phyloP scores from a whole-genome alignment of 1,140 invertebrate genomes.

The Drosophila kepulauana region DNA sequence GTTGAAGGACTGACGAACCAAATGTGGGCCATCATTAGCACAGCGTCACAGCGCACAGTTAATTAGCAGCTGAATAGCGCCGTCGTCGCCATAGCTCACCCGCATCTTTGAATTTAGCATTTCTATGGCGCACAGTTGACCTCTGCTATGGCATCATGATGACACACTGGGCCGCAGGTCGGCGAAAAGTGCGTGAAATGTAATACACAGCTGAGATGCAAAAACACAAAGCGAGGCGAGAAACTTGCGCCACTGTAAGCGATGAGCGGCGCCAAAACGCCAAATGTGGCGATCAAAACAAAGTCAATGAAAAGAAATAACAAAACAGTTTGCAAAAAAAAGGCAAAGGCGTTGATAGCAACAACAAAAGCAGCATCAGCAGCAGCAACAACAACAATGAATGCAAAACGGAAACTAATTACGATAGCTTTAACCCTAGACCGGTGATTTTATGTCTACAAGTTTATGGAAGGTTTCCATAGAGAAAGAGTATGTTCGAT shows the following conservation, averaged over 20 bases:
- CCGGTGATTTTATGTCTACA: no score
- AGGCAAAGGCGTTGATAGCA: slow-evolving; percentile 14
- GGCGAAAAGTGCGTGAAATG: not conserved
- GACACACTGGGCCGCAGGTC: slow-evolving; percentile 51
- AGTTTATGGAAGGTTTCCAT: no score
- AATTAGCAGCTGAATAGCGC: slow-evolving; percentile 49
- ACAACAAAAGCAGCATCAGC: slow-evolving; percentile 16
- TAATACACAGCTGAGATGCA: not conserved
- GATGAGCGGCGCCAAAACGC: not conserved
- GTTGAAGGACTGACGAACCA: slow-evolving; percentile 30
- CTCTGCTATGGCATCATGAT: slow-evolving; percentile 4
- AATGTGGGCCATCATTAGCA: slow-evolving; percentile 70
- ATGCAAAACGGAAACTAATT: slow-evolving; percentile 45
- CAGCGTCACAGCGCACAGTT: slow-evolving; percentile 19
- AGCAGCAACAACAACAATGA: slow-evolving; percentile 19
- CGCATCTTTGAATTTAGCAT: slow-evolving; percentile 65
- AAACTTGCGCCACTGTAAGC: slow-evolving; percentile 20
- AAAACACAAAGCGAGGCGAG: no score
- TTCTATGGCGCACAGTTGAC: slow-evolving; percentile 52
- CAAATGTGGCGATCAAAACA: slow-evolving; percentile 45
- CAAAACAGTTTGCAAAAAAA: slow-evolving; percentile 39
- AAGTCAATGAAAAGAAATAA: slow-evolving; percentile 27
- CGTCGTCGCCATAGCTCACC: slow-evolving; percentile 20
- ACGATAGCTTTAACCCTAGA: not conserved
- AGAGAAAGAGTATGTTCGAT: no score